Evolutionary conservation across 2,888 invertebrate species (phyloP), one percentile per base, ranked within the genome.

Genomic region (Barypeithes pellucidus): DNA sequence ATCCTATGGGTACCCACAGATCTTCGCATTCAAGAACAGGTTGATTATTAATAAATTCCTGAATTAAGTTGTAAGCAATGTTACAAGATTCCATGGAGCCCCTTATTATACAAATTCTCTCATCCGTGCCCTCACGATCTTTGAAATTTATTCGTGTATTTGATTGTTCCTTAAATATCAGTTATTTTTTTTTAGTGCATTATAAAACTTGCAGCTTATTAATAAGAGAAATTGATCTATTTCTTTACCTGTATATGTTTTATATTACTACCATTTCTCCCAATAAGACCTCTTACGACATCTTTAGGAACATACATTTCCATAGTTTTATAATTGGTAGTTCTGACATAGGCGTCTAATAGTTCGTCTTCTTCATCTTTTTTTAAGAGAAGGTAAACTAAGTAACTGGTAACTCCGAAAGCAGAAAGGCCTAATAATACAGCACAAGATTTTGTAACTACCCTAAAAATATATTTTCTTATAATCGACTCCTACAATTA

Each of bases 261-360:
- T 60, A 96, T 90, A 80, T 91, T 92, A n/a, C 89, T 86, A 5
- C 96, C 96, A 79, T 90, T 90, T 78, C 94, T 89, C 41, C 96
- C 94, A 80, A 94, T 92, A 68, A 94, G 85, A 66, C 89, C 87
- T 7, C 92, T 89, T 16, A 93, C 89, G 80, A 90, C 88, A 67
- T 90, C 89, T 79, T 90, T 91, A 0, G 91, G 89, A 20, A 94
- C 88, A 76, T 86, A 84, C 2, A 92, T 83, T 84, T 92, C 90
- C 60, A 90, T 84, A 14, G 87, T 85, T 79, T 89, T 88, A 60
- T 85, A 85, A 77, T 87, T 83, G 5, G 84, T 79, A 8, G 79
- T 79, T 72, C 79, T 77, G n/a, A 81, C 77, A 77, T 80, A 72
- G 3, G 78, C 66, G 72, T 84, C 84, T 41, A 79, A 74, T 29